Evolutionary conservation across 2,888 invertebrate species (phyloP).

Genomic region (Ryuthela nishihirai): DNA sequence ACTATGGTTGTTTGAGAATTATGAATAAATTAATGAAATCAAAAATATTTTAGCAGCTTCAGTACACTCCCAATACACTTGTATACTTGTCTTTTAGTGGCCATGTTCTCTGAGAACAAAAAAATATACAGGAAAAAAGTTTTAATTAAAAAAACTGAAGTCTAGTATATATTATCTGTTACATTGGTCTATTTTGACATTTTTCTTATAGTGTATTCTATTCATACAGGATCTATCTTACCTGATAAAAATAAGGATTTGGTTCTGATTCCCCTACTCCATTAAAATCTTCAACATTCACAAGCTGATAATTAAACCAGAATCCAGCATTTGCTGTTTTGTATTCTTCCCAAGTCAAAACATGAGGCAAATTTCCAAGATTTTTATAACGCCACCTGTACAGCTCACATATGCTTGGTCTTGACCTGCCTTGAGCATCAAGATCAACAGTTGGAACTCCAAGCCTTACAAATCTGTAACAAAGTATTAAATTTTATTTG

Average conservation of each 20-base stretch:
- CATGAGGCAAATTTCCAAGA: constrained; percentile 89
- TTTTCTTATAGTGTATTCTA: too few relatives aligned
- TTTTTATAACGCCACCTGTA: constrained; percentile 97
- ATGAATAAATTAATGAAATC: too few relatives aligned
- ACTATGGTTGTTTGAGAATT: too few relatives aligned
- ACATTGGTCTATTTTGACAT: too few relatives aligned
- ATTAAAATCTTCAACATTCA: constrained; percentile 95
- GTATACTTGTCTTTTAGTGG: too few relatives aligned
- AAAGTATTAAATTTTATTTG: neutral
- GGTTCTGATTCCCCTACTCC: constrained; percentile 96
- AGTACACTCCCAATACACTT: too few relatives aligned
- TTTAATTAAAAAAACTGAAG: too few relatives aligned
- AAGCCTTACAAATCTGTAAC: constrained; percentile 69
- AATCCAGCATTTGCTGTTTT: constrained; percentile 89
- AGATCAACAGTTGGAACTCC: constrained; percentile 96
- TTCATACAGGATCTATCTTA: constrained; percentile 50
- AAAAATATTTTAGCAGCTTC: too few relatives aligned
- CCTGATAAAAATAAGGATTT: constrained; percentile 97
- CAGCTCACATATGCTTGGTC: constrained; percentile 83
- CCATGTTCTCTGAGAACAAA: too few relatives aligned
- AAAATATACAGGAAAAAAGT: too few relatives aligned
- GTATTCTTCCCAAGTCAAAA: constrained; percentile 78
- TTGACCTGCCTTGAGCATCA: constrained; percentile 94
- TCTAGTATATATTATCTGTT: too few relatives aligned
- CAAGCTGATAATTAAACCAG: constrained; percentile 84